These are phyloP conservation scores for Plebejus melissa DNA, from an alignment of 2,888 invertebrate genomes.

Conservation along the genomic window DNA sequence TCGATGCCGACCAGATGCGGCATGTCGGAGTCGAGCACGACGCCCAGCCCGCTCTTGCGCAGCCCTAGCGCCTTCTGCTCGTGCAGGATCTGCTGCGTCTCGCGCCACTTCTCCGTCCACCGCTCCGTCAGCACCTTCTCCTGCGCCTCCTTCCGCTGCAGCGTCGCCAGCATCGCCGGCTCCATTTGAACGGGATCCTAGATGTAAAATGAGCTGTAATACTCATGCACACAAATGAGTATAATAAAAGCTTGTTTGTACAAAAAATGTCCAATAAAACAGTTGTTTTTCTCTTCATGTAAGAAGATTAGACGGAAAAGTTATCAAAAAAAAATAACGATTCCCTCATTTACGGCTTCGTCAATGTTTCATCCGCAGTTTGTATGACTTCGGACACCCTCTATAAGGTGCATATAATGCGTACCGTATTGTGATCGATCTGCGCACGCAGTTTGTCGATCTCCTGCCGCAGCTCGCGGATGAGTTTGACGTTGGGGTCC, in stretches of 20 bases:
- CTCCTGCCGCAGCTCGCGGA: slow-evolving; percentile 90
- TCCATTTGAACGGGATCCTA: slow-evolving; percentile 77
- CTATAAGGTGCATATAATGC: too few species aligned
- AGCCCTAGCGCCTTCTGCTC: slow-evolving; percentile 93
- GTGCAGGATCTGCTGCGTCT: slow-evolving; percentile 91
- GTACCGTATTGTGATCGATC: slow-evolving; percentile 83
- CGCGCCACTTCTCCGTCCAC: slow-evolving; percentile 96
- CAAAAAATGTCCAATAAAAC: background rate
- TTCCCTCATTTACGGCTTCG: too few species aligned
- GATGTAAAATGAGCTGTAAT: slow-evolving; percentile 8
- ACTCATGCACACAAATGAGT: background rate
- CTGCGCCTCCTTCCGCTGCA: slow-evolving; percentile 94
- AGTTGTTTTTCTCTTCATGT: too few species aligned
- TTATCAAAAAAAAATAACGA: too few species aligned
- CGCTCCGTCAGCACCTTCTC: slow-evolving; percentile 93
- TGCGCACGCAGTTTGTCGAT: slow-evolving; percentile 89
- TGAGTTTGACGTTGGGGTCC: slow-evolving; percentile 92
- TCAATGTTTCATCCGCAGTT: too few species aligned
- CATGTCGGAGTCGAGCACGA: slow-evolving; percentile 93
- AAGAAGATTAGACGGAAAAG: too few species aligned
- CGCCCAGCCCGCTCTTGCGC: slow-evolving; percentile 92
- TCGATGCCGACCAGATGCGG: slow-evolving; percentile 96
- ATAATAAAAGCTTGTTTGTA: background rate
- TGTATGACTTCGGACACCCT: too few species aligned
- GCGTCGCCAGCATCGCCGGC: slow-evolving; percentile 86